These are phyloP conservation scores for Alfaro cultratus DNA, from an alignment of 2,797 vertebrate species.

Conservation along the genomic window DNA sequence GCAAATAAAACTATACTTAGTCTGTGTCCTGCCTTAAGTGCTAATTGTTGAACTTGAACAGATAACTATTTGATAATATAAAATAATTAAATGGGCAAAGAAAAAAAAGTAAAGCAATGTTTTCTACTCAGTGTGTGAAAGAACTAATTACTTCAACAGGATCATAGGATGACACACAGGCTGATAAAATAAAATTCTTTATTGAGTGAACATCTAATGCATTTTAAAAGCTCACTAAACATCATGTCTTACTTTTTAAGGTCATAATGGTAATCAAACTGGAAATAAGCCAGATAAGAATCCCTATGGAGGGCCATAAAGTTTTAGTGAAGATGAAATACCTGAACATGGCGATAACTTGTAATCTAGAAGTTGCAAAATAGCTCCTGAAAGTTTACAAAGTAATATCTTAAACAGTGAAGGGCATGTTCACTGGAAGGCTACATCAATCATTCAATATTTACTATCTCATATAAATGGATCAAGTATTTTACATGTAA, in stretches of 20 bases:
- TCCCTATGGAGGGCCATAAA: not conserved
- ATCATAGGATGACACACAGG: not conserved
- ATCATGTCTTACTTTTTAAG: not conserved
- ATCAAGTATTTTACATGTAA: not conserved
- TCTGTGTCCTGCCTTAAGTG: not conserved
- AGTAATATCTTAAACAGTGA: not conserved
- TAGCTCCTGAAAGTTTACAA: not conserved
- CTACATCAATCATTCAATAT: not conserved
- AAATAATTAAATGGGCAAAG: not conserved
- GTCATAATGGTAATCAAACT: conserved; percentile 2
- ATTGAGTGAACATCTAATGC: conserved; percentile 6
- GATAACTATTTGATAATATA: not conserved
- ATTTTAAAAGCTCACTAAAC: conserved; percentile 8
- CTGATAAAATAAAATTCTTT: not conserved
- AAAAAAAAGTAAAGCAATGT: not conserved
- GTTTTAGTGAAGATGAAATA: conserved; percentile 3
- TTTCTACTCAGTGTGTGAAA: not conserved
- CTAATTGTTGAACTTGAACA: not conserved
- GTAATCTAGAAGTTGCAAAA: not conserved
- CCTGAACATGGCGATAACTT: not conserved
- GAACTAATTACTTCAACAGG: not conserved
- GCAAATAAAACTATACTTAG: not conserved
- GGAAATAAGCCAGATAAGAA: conserved; percentile 1
- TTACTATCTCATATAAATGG: not conserved
- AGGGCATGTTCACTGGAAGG: not conserved